Base-by-base conservation (phyloP, 2,888 invertebrate genomes). In the Pyralis farinalis region DNA sequence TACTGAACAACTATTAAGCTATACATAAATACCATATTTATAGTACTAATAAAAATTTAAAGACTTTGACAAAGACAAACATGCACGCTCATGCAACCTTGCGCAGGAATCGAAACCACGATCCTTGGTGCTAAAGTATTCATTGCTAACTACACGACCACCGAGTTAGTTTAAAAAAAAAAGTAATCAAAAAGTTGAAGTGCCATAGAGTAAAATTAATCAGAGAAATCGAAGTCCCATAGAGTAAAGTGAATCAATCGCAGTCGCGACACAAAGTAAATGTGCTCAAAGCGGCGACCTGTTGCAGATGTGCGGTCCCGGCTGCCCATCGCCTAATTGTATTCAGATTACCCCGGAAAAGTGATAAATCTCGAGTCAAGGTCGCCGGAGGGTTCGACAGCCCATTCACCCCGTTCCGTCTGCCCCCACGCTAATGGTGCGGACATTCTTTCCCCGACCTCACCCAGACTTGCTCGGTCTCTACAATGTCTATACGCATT, bases 311-410 rank as follows among this genome's bases (percentile, higher is more conserved):
- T 57, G 63, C 58, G 67, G 70, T 64, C 64, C 69, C 65, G 56
- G 64, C 69, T 79, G 78, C 68, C 78, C 75, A 75, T 67, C 71
- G 69, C 71, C 76, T 83, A 87, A 86, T 86, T 83, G 84, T 82
- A 81, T 85, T 87, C 82, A 83, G 80, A 85, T 83, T 79, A 82
- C 79, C 71, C 75, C 73, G 76, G 81, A 83, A 83, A 76, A 80
- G 82, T 83, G 81, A 84, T 85, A 83, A 83, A 84, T 84, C 79
- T 80, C 72, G 58, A 79, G 84, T 85, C 87, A 86, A 87, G 87
- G 87, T 85, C 86, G 73, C 43, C 68, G 70, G 82, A 82, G 83
- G 85, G 84, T 86, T 85, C 80, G 82, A 83, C 81, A 80, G 79
- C 77, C 72, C 81, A 77, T 83, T 84, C 81, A 84, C 86, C 85